These are phyloP conservation scores for Lacanobia wlatinum DNA, from an alignment of 2,888 invertebrate species.

Conservation along the genomic window DNA sequence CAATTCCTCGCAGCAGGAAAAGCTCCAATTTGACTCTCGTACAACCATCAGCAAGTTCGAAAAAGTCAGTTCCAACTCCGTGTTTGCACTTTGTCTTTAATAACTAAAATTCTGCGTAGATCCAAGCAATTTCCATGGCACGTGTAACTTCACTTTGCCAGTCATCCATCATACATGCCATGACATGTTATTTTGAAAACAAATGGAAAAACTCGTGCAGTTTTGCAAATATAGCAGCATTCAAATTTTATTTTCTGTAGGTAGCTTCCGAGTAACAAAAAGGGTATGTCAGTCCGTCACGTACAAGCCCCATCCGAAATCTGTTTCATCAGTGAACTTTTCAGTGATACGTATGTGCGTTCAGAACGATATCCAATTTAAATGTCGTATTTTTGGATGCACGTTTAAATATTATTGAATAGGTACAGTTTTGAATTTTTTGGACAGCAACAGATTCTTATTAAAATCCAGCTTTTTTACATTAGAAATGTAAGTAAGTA, in stretches of 20 bases:
- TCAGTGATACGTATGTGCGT: background rate
- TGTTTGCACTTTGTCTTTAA: background rate
- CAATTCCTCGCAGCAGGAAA: background rate
- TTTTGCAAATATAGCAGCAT: background rate
- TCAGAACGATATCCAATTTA: constrained; percentile 20
- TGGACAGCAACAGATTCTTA: background rate
- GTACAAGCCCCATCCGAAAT: constrained; percentile 13
- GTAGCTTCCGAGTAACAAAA: constrained; percentile 5
- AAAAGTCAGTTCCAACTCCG: background rate
- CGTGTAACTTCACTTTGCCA: constrained; percentile 12
- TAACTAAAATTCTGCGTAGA: background rate
- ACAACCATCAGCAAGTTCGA: background rate
- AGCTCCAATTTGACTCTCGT: background rate
- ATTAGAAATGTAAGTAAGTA: too few relatives aligned
- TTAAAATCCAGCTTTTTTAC: too few relatives aligned
- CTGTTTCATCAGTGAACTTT: constrained; percentile 11
- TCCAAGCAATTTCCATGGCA: background rate
- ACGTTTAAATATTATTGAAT: background rate
- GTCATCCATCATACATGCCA: constrained; percentile 11
- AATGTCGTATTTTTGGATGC: background rate
- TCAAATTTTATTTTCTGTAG: constrained; percentile 8
- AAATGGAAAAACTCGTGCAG: background rate
- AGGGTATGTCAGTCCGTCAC: constrained; percentile 18
- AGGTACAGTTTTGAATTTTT: background rate
- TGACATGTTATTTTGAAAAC: background rate